These are phyloP conservation scores for Lasioglossum calceatum DNA, from an alignment of 2,888 invertebrate genomes.

Conservation along the genomic window DNA sequence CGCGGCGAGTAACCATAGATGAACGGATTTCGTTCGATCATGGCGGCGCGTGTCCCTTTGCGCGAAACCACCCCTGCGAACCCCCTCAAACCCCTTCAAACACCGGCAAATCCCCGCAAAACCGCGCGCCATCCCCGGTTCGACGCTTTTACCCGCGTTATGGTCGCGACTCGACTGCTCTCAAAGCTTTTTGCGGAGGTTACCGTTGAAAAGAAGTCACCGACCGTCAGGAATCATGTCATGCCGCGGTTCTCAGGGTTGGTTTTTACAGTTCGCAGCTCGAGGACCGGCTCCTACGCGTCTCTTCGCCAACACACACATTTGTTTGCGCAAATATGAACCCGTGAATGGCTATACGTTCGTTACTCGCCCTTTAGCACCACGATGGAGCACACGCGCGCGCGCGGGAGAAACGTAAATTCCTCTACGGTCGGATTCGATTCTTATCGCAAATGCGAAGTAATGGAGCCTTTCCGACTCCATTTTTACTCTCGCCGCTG, in stretches of 20 bases:
- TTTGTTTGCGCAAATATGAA: constrained; percentile 28
- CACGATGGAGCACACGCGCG: not conserved
- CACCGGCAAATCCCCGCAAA: not conserved
- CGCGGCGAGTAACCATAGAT: constrained; percentile 57
- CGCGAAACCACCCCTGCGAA: not conserved
- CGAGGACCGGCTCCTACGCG: constrained; percentile 7
- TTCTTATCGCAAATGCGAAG: constrained; percentile 2
- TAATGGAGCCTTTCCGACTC: constrained; percentile 2
- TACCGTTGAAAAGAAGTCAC: constrained; percentile 42
- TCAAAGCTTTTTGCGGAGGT: constrained; percentile 60
- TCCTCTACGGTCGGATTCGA: not conserved
- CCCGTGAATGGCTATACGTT: constrained; percentile 51
- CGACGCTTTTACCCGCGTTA: constrained; percentile 63
- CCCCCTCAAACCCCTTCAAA: not conserved
- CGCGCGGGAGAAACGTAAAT: not conserved
- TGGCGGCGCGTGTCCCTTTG: constrained; percentile 8
- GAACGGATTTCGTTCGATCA: constrained; percentile 61
- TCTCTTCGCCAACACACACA: not conserved
- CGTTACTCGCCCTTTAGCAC: constrained; percentile 30
- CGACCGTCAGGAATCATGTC: constrained; percentile 47
- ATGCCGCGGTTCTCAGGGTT: constrained; percentile 31
- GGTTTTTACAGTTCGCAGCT: constrained; percentile 36
- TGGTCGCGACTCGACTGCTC: constrained; percentile 45
- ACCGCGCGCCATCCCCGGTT: constrained; percentile 41
- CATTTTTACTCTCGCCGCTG: not conserved